Conservation (phyloP, 1,140 invertebrate genomes). For the Thaumatotibia leucotreta region DNA sequence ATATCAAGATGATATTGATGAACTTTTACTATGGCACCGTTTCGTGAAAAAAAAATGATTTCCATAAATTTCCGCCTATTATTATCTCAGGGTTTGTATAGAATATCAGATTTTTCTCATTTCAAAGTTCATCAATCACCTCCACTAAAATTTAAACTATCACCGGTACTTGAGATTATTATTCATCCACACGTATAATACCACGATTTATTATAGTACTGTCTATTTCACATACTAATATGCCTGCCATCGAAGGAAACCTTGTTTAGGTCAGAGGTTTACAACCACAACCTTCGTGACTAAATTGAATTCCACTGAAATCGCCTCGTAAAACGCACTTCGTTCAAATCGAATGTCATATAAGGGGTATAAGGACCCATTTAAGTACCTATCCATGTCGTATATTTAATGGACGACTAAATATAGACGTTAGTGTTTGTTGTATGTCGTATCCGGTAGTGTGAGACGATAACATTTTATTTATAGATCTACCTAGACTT, state of each 20-base stretch:
- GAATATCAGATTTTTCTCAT: too few relatives aligned
- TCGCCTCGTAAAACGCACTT: conserved; percentile 56
- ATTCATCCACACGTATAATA: neutral
- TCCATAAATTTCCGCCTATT: too few relatives aligned
- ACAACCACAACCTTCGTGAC: conserved; percentile 44
- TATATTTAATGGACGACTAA: neutral
- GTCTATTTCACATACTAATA: neutral
- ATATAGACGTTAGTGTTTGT: neutral
- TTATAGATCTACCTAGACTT: neutral
- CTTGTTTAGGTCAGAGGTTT: conserved; percentile 56
- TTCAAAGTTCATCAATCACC: too few relatives aligned
- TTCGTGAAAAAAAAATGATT: too few relatives aligned
- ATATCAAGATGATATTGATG: too few relatives aligned
- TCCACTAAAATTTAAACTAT: neutral
- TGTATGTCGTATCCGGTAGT: neutral
- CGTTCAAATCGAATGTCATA: conserved; percentile 31
- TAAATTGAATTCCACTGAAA: conserved; percentile 66
- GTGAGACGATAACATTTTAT: neutral
- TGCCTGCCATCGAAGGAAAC: conserved; percentile 18
- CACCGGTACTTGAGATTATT: neutral
- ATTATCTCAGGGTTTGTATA: too few relatives aligned
- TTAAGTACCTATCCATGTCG: neutral
- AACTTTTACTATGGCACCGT: too few relatives aligned
- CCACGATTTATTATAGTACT: neutral
- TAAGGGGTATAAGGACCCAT: conserved; percentile 20